A percentile compares a stretch with the other conserved stretches of the same genome.
phyloP scores from a whole-genome alignment of 2,888 invertebrate genomes.

The Platycheirus albimanus region DNA sequence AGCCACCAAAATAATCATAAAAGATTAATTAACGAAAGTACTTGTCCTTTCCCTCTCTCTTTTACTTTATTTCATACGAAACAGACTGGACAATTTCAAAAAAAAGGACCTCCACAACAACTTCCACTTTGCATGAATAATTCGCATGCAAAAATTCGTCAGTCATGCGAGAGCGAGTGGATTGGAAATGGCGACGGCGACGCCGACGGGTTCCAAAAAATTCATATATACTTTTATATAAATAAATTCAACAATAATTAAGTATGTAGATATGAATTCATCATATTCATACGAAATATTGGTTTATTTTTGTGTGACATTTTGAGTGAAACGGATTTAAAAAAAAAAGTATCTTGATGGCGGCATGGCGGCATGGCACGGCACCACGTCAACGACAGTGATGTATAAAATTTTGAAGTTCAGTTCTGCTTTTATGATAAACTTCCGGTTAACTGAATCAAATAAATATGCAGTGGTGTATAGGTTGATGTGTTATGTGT shows the following conservation, averaged over 20 bases:
- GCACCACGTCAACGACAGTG: no score
- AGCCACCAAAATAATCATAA: conserved; percentile 42
- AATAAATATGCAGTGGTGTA: conserved; percentile 40
- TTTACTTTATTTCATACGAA: conserved; percentile 7
- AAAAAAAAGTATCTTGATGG: no score
- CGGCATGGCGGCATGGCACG: no score
- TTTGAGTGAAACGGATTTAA: conserved; percentile 31
- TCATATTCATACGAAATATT: conserved; percentile 4
- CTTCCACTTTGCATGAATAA: conserved; percentile 48
- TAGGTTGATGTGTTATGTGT: conserved; percentile 3
- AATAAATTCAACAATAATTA: neutral
- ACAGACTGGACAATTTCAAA: neutral
- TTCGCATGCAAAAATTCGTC: conserved; percentile 48
- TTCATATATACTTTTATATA: neutral
- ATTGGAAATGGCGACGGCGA: conserved; percentile 13
- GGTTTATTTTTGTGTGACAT: conserved; percentile 24
- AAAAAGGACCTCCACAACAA: conserved; percentile 2
- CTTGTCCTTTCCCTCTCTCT: no score
- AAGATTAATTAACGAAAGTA: conserved; percentile 66
- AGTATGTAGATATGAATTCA: neutral
- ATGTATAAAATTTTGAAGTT: conserved; percentile 26
- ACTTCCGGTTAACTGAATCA: conserved; percentile 57
- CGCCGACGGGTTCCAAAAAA: neutral
- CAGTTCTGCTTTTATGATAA: conserved; percentile 38
- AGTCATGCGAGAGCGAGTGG: conserved; percentile 29